Percentiles rank a stretch among this genome's conserved stretches.
phyloP scores from a whole-genome alignment of 2,888 invertebrate species.

The Lithophane semibrunnea region DNA sequence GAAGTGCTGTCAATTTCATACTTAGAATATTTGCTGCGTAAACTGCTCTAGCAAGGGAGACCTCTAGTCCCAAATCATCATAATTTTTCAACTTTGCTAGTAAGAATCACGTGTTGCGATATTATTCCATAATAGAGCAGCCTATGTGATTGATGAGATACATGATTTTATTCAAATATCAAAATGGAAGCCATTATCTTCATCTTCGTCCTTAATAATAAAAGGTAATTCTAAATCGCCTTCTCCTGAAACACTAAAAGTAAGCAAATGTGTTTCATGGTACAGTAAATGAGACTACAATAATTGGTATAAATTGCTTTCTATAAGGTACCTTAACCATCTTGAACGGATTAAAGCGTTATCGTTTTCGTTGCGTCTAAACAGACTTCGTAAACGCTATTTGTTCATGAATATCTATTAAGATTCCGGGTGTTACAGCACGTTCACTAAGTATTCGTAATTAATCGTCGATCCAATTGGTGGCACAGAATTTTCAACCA shows the following conservation, averaged over 20 bases:
- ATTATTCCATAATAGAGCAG: not conserved
- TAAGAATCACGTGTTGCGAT: not conserved
- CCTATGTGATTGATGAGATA: not conserved
- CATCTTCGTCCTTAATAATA: not conserved
- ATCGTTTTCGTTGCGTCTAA: slow-evolving; percentile 11
- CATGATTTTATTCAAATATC: not conserved
- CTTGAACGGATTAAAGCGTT: slow-evolving; percentile 37
- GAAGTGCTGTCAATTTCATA: slow-evolving; percentile 1
- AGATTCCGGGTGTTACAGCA: slow-evolving; percentile 15
- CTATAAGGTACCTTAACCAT: slow-evolving; percentile 21
- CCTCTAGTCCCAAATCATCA: not conserved
- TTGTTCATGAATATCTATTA: slow-evolving; percentile 38
- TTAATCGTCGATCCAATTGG: slow-evolving; percentile 33
- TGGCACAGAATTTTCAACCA: slow-evolving; percentile 25
- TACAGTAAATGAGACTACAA: slow-evolving; percentile 24
- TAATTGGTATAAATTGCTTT: slow-evolving; percentile 32
- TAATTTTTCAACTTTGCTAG: not conserved
- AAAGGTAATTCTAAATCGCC: slow-evolving; percentile 8
- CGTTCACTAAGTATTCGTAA: slow-evolving; percentile 29
- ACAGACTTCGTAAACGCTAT: slow-evolving; percentile 28
- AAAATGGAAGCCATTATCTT: not conserved
- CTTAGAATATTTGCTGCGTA: not conserved
- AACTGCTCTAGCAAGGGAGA: not conserved
- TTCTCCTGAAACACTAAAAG: not conserved
- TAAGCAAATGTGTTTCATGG: not conserved